Conservation (phyloP, 2,797 vertebrate species). For the Chelidonichthys spinosus region DNA sequence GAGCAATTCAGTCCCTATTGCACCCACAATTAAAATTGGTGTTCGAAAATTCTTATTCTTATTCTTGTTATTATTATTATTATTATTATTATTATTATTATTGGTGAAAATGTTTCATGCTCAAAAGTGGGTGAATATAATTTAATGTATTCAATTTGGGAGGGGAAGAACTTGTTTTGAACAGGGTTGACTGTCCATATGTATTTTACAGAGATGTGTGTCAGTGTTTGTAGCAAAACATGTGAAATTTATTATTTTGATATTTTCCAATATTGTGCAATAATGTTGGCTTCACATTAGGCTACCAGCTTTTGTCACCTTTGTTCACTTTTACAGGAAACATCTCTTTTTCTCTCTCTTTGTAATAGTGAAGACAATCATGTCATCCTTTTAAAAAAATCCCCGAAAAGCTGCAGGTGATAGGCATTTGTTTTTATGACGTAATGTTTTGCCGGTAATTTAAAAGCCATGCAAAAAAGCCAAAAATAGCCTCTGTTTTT, state of each 20-base stretch:
- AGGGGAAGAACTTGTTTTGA: constrained; percentile 38
- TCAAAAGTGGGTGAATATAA: constrained; percentile 44
- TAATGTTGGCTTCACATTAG: constrained; percentile 63
- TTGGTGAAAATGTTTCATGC: constrained; percentile 24
- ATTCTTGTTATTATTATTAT: constrained; percentile 22
- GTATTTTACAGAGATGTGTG: constrained; percentile 69
- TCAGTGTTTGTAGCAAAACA: constrained; percentile 70
- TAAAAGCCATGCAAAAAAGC: constrained; percentile 67
- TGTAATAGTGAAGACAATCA: constrained; percentile 71
- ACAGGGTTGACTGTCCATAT: constrained; percentile 60
- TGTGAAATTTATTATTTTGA: constrained; percentile 73
- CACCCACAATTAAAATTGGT: constrained; percentile 1
- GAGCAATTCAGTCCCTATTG: constrained; percentile 19
- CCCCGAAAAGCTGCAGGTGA: constrained; percentile 48
- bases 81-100: constrained; percentile 19
- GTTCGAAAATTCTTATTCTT: constrained; percentile 2
- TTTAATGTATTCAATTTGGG: constrained; percentile 57
- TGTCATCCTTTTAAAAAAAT: constrained; percentile 44
- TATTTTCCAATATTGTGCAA: constrained; percentile 77
- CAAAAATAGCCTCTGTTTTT: constrained; percentile 61
- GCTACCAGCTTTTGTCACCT: constrained; percentile 30
- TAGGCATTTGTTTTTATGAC: constrained; percentile 34
- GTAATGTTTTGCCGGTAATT: constrained; percentile 50
- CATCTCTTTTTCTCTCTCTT: constrained; percentile 22
- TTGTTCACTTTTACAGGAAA: constrained; percentile 39